Percentiles rank a stretch among this genome's conserved stretches.
phyloP scores from a whole-genome alignment of 1,140 invertebrate genomes.

The Trachymyrmex cornetzi region DNA sequence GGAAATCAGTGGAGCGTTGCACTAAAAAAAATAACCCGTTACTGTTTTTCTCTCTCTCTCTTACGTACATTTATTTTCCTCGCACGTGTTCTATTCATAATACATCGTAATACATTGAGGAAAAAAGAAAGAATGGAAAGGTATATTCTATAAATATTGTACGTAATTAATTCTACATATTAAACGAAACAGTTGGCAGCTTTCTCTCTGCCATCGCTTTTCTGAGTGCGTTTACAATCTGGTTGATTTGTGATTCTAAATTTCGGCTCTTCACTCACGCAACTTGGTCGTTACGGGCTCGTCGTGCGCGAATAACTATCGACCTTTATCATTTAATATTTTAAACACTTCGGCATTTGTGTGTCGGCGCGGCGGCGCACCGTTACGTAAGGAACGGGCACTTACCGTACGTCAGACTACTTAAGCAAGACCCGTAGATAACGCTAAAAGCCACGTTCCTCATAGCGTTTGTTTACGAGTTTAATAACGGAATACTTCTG shows the following conservation, averaged over 20 bases:
- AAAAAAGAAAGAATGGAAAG: neutral
- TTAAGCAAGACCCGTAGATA: conserved; percentile 59
- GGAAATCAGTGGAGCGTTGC: neutral
- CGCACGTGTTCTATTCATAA: neutral
- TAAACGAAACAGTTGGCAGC: neutral
- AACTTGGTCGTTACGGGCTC: neutral
- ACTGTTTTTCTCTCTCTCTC: neutral
- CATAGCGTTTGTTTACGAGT: conserved; percentile 53
- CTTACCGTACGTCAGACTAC: conserved; percentile 57
- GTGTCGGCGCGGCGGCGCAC: neutral
- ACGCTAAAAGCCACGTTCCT: conserved; percentile 55
- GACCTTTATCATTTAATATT: conserved; percentile 52
- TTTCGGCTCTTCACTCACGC: conserved; percentile 23
- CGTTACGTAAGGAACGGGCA: conserved; percentile 56
- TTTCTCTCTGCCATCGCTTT: conserved; percentile 5
- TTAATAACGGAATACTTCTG: conserved; percentile 44
- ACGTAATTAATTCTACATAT: conserved; percentile 27
- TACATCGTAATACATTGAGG: neutral
- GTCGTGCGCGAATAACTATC: conserved; percentile 30
- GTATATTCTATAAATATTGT: conserved; percentile 28
- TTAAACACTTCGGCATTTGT: conserved; percentile 46
- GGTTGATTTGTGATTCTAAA: neutral
- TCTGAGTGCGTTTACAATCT: neutral
- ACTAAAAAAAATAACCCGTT: neutral
- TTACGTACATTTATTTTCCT: neutral